These are phyloP conservation scores for Pollenia griseotomentosa DNA, from an alignment of 2,888 invertebrate genomes.

Conservation along the genomic window DNA sequence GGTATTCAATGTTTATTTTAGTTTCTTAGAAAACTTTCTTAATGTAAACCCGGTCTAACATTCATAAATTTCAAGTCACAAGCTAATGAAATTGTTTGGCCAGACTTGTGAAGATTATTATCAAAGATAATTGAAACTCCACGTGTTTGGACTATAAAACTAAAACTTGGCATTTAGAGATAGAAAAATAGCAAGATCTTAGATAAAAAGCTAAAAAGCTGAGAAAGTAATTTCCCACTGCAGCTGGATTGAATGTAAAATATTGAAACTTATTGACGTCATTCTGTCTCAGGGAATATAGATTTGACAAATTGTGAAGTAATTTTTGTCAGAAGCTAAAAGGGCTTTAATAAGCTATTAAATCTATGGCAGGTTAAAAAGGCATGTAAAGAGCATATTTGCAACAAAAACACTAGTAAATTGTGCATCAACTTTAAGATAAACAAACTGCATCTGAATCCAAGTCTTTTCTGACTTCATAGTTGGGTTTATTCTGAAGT, in stretches of 20 bases:
- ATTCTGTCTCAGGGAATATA: not conserved
- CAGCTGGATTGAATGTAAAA: not conserved
- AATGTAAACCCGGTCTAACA: no score
- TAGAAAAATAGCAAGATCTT: not conserved
- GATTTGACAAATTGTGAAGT: constrained; percentile 7
- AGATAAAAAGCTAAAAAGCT: not conserved
- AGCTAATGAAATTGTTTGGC: constrained; percentile 16
- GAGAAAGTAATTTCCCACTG: not conserved
- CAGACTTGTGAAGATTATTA: constrained; percentile 24
- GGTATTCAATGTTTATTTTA: no score
- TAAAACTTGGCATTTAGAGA: constrained; percentile 7
- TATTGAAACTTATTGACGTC: not conserved
- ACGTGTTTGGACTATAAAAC: constrained; percentile 35
- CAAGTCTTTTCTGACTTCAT: not conserved
- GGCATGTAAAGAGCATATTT: not conserved
- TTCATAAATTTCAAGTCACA: not conserved
- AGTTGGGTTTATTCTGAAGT: not conserved
- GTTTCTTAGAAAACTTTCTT: no score
- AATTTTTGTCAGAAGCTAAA: not conserved
- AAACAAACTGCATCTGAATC: not conserved
- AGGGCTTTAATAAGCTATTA: not conserved
- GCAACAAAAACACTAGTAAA: not conserved
- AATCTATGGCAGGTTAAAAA: no score
- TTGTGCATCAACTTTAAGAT: no score
- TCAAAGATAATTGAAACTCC: constrained; percentile 41